Conservation (phyloP, 1,140 invertebrate genomes). For the Spodoptera frugiperda region DNA sequence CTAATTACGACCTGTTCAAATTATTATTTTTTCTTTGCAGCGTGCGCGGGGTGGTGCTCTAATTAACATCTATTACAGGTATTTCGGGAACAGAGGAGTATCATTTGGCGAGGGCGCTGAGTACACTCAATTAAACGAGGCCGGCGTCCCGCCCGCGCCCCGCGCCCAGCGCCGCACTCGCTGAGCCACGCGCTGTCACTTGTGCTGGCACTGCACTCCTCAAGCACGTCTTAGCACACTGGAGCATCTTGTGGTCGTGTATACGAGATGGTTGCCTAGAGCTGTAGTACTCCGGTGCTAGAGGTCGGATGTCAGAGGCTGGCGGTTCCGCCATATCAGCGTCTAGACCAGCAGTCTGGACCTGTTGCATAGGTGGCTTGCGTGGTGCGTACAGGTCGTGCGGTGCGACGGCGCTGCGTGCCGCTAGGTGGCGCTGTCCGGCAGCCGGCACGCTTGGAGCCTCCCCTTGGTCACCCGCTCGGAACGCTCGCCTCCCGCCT, state of each 20-base stretch:
- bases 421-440: slow-evolving; percentile 60
- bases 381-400: slow-evolving; percentile 37
- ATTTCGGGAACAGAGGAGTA: slow-evolving; percentile 80
- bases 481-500: slow-evolving; percentile 67
- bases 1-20: slow-evolving; percentile 85
- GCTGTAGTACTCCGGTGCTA: too few species aligned
- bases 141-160: slow-evolving; percentile 58
- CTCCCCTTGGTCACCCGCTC: slow-evolving; percentile 78
- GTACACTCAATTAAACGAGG: slow-evolving; percentile 82
- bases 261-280: neutral
- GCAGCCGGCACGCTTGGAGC: slow-evolving; percentile 56
- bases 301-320: neutral
- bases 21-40: slow-evolving; percentile 83
- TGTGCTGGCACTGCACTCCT: slow-evolving; percentile 43
- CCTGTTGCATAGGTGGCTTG: slow-evolving; percentile 40
- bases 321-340: slow-evolving; percentile 8
- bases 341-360: slow-evolving; percentile 31
- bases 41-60: slow-evolving; percentile 73
- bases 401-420: slow-evolving; percentile 35
- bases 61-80: slow-evolving; percentile 85
- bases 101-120: slow-evolving; percentile 79
- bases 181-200: slow-evolving; percentile 5
- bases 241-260: neutral
- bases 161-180: slow-evolving; percentile 29
- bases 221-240: slow-evolving; percentile 21